Conservation (phyloP, 2,113 vertebrate species). For the Axis porcinus region DNA sequence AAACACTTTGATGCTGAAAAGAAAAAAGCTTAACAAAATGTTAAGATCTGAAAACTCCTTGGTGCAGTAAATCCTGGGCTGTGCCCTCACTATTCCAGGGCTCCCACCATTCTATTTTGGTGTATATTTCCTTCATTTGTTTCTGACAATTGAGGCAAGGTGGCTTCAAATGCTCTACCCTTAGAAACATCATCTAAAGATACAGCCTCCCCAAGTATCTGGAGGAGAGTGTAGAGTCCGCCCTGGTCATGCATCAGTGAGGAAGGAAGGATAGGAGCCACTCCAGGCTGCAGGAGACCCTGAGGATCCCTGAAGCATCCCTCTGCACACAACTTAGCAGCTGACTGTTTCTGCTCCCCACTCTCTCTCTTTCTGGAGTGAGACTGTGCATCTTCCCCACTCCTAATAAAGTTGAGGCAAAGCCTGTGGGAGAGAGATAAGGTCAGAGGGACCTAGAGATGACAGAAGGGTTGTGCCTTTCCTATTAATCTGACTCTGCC, state of each 20-base stretch:
- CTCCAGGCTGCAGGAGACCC: not conserved
- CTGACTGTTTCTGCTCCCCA: not conserved
- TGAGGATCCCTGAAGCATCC: not conserved
- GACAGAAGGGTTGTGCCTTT: not conserved
- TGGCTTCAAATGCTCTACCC: not conserved
- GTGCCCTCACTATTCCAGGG: not conserved
- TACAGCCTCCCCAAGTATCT: not conserved
- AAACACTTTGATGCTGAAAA: not conserved
- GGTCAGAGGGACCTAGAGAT: not conserved
- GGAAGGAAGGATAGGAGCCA: not conserved
- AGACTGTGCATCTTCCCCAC: not conserved
- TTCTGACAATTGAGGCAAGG: not conserved
- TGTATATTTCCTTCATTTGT: not conserved
- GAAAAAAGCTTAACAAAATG: not conserved
- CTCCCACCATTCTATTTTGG: not conserved
- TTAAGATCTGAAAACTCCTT: not conserved
- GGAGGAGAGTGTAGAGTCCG: not conserved
- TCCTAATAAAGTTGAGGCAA: not conserved
- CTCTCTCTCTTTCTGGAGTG: not conserved
- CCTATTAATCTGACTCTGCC: slow-evolving; percentile 22
- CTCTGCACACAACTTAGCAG: not conserved
- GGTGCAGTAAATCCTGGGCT: not conserved
- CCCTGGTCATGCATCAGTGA: not conserved
- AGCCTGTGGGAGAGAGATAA: slow-evolving; percentile 54
- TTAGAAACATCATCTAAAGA: not conserved